Percentiles rank a stretch among this genome's conserved stretches.
Conservation (phyloP, 2,113 vertebrate genomes). For the Myrmecobius fasciatus region DNA sequence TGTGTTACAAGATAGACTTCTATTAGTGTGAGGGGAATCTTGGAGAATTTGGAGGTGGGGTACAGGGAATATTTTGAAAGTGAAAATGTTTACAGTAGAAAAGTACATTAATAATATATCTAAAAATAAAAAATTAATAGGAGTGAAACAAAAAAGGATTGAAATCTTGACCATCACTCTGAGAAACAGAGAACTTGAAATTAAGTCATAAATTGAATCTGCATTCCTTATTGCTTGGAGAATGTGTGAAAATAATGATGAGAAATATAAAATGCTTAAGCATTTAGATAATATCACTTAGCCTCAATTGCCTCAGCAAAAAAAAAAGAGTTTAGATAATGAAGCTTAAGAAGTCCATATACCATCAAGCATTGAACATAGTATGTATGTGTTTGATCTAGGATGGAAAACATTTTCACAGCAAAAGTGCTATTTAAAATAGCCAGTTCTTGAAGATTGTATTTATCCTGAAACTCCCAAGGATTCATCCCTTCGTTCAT, state of each 20-base stretch:
- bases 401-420: neutral
- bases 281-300: neutral
- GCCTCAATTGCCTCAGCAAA: too few relatives aligned
- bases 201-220: neutral
- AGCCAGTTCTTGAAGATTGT: constrained; percentile 3
- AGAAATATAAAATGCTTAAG: neutral
- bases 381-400: neutral
- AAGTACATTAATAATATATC: neutral
- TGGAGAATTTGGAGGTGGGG: neutral
- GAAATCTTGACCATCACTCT: neutral
- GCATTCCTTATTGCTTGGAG: neutral
- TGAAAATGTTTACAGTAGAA: neutral
- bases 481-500: constrained; percentile 9
- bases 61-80: neutral
- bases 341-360: neutral
- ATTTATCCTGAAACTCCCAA: neutral
- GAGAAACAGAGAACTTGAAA: neutral
- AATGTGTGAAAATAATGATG: neutral
- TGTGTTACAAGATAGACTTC: neutral
- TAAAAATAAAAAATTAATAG: constrained; percentile 1
- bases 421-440: neutral
- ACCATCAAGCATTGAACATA: neutral
- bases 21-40: neutral
- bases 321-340: neutral
- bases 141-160: neutral